phyloP scores from a whole-genome alignment of 1,140 invertebrate species.

The Drosophila watanabei region DNA sequence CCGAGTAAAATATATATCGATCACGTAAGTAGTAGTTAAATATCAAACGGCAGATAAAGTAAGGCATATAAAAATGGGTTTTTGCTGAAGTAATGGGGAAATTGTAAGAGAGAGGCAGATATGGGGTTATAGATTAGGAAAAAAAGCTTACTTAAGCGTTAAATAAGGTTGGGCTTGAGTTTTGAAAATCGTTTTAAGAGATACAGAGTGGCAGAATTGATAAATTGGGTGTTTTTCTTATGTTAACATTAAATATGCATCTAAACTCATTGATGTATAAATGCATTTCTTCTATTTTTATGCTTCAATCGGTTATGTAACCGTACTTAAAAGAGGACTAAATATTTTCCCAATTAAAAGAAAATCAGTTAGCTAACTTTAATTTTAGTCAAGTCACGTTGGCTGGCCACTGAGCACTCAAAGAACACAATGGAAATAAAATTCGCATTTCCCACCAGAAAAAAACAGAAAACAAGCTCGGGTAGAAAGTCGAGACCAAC shows the following conservation, averaged over 20 bases:
- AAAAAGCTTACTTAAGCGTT: slow-evolving; percentile 14
- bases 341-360: slow-evolving; percentile 5
- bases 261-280: not conserved
- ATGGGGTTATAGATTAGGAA: not conserved
- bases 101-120: slow-evolving; percentile 8
- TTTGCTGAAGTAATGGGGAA: slow-evolving; percentile 6
- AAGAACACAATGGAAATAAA: slow-evolving; percentile 24
- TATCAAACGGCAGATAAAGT: slow-evolving; percentile 25
- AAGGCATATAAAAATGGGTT: slow-evolving; percentile 5
- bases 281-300: not conserved
- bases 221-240: not conserved
- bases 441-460: slow-evolving; percentile 21
- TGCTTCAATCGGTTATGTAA: not conserved
- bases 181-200: not conserved
- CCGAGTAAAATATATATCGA: slow-evolving; percentile 25
- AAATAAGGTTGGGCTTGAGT: not conserved
- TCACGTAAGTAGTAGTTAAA: slow-evolving; percentile 45
- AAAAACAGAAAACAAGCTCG: slow-evolving; percentile 10
- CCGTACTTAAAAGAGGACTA: not conserved
- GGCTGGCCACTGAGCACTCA: slow-evolving; percentile 1
- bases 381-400: slow-evolving; percentile 1
- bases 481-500: slow-evolving; percentile 36
- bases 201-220: not conserved
- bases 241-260: not conserved
- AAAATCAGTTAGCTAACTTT: slow-evolving; percentile 11